Evolutionary conservation across 2,888 invertebrate genomes (phyloP).

Genomic region (Napeogenes sylphis): DNA sequence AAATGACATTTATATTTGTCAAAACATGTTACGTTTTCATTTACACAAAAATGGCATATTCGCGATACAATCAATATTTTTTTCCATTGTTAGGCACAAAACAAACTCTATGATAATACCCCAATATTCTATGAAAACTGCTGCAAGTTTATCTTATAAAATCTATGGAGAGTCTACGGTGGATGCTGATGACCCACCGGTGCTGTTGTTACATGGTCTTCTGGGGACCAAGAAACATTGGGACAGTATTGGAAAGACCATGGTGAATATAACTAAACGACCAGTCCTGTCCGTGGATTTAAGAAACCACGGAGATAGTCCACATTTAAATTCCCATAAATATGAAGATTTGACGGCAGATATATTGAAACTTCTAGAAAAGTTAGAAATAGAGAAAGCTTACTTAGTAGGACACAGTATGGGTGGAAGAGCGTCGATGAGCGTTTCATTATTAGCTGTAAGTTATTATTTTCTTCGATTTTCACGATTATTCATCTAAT

Average conservation of each 20-base stretch:
- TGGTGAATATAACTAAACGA: slow-evolving; percentile 82
- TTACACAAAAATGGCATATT: slow-evolving; percentile 20
- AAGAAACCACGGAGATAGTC: slow-evolving; percentile 96
- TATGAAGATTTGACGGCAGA: slow-evolving; percentile 88
- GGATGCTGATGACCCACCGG: slow-evolving; percentile 44
- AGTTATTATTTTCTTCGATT: slow-evolving; percentile 6
- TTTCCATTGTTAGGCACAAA: slow-evolving; percentile 16
- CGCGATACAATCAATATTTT: slow-evolving; percentile 13
- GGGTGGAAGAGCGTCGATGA: slow-evolving; percentile 94
- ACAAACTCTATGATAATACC: slow-evolving; percentile 18
- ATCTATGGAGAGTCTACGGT: slow-evolving; percentile 44
- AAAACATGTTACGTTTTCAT: slow-evolving; percentile 24
- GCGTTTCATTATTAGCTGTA: slow-evolving; percentile 84
- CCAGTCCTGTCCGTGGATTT: slow-evolving; percentile 90
- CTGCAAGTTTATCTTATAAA: slow-evolving; percentile 55
- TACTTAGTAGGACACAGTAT: slow-evolving; percentile 92
- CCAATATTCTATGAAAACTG: slow-evolving; percentile 34
- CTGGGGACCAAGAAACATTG: slow-evolving; percentile 93
- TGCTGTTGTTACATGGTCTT: slow-evolving; percentile 86
- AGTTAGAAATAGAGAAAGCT: slow-evolving; percentile 77
- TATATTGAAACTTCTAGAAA: slow-evolving; percentile 79
- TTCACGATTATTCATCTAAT: too few species aligned
- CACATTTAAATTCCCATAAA: slow-evolving; percentile 83
- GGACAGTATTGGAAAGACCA: slow-evolving; percentile 86
- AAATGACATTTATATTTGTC: slow-evolving; percentile 20